These are phyloP conservation scores for Brachypalpus laphriformis DNA, from an alignment of 2,888 invertebrate species.

Conservation along the genomic window DNA sequence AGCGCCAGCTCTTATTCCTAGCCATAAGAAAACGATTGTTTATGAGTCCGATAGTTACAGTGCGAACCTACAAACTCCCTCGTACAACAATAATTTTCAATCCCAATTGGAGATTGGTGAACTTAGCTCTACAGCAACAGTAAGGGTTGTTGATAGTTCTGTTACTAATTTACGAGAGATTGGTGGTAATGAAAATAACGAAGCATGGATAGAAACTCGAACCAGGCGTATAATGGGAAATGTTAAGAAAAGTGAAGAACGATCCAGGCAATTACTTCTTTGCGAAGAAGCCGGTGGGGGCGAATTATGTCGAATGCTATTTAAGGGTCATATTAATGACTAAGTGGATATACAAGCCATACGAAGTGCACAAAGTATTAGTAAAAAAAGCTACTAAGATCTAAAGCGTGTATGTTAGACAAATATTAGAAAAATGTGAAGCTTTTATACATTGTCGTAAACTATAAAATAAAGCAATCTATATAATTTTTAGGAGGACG, in stretches of 20 bases:
- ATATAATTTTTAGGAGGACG: background rate
- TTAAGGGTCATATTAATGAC: conserved; percentile 76
- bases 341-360: conserved; percentile 44
- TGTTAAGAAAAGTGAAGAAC: conserved; percentile 78
- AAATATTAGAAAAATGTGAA: background rate
- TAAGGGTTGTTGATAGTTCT: conserved; percentile 9
- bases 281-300: conserved; percentile 78
- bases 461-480: background rate
- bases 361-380: conserved; percentile 8
- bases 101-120: conserved; percentile 31
- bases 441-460: conserved; percentile 13
- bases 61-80: conserved; percentile 15
- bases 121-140: conserved; percentile 23
- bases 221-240: conserved; percentile 78
- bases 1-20: conserved; percentile 5
- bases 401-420: conserved; percentile 6
- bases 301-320: conserved; percentile 79
- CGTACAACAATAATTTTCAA: conserved; percentile 46
- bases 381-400: background rate
- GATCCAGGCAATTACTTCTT: conserved; percentile 77
- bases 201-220: conserved; percentile 76
- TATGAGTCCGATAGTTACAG: background rate
- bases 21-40: background rate
- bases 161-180: conserved; percentile 23
- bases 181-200: conserved; percentile 58